Evolutionary conservation across 2,888 invertebrate species (phyloP).

Genomic region (Anorthoa munda): DNA sequence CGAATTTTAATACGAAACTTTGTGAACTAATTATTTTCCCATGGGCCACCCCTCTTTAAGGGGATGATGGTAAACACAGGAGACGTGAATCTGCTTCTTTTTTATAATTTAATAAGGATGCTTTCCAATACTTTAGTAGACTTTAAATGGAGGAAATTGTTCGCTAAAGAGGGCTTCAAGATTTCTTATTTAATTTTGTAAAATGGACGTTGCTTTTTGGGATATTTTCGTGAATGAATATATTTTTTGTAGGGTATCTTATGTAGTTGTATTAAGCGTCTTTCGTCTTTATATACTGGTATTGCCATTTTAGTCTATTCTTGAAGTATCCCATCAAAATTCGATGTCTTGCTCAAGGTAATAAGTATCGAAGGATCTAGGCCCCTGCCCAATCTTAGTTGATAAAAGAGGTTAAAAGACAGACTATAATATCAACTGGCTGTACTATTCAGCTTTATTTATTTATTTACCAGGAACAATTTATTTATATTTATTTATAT

Average conservation of each 20-base stretch:
- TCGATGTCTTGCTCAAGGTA: background rate
- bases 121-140: constrained; percentile 88
- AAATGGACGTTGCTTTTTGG: constrained; percentile 48
- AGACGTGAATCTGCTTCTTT: constrained; percentile 64
- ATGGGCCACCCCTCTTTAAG: constrained; percentile 73
- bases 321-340: background rate
- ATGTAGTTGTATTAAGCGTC: background rate
- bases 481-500: no score
- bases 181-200: constrained; percentile 63
- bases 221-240: constrained; percentile 23
- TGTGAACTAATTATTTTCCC: constrained; percentile 81
- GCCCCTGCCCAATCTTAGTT: background rate
- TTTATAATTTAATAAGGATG: constrained; percentile 86
- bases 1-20: constrained; percentile 81
- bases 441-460: no score
- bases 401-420: background rate
- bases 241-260: constrained; percentile 17
- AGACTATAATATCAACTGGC: no score
- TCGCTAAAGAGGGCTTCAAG: constrained; percentile 80
- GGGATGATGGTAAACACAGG: constrained; percentile 74
- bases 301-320: background rate
- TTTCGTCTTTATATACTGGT: background rate
- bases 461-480: no score
- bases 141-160: constrained; percentile 86
- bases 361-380: background rate